Base-by-base conservation (phyloP, 2,888 invertebrate genomes). In the Rapana venosa region DNA sequence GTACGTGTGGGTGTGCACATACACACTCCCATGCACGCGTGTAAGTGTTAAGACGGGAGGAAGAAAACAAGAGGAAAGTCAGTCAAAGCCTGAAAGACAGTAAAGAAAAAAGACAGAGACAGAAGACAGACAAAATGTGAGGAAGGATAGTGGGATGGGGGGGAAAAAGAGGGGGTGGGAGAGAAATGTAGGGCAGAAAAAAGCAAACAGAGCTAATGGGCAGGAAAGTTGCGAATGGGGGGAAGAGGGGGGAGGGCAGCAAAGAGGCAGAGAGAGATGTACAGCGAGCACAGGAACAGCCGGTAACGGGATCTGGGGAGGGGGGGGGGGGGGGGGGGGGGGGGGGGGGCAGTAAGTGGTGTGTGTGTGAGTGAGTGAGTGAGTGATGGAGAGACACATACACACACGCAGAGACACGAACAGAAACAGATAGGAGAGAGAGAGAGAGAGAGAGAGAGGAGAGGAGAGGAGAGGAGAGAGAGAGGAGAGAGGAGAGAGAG, bases 401-500 rank as follows among this genome's bases (percentile, higher is more conserved):
- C n/a, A 74, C n/a, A n/a, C 13, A n/a, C 5, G 11, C 26, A 74
- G 74, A 74, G 1, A n/a, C n/a, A n/a, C n/a, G n/a, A n/a, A 11
- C 22, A 74, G 74, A 74, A n/a, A 74, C 11, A n/a, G 26, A n/a
- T 2, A 13, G n/a, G 30, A 30, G 74, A 74, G 74, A 74, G n/a
- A 74, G 74, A 74, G 74, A 74, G 74, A 74, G 74, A 74, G 74
- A 74, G 74, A 74, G 74, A 74, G 74, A 74, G 74, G 26, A n/a
- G 26, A n/a, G 26, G 74, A 74, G 74, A 74, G 30, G 8, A 6
- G 8, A 6, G n/a, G 74, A 74, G 74, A n/a, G 30, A 30, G 81
- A 20, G 35, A 22, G 22, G 11, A 32, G 17, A 32, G 32, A 32
- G 0, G 81, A 81, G 81, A 36, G 81, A 32, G 35, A 81, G 35